Percentiles rank a stretch among this genome's conserved stretches.
phyloP scores from a whole-genome alignment of 2,888 invertebrate species.

The Parascotia fuliginaria region DNA sequence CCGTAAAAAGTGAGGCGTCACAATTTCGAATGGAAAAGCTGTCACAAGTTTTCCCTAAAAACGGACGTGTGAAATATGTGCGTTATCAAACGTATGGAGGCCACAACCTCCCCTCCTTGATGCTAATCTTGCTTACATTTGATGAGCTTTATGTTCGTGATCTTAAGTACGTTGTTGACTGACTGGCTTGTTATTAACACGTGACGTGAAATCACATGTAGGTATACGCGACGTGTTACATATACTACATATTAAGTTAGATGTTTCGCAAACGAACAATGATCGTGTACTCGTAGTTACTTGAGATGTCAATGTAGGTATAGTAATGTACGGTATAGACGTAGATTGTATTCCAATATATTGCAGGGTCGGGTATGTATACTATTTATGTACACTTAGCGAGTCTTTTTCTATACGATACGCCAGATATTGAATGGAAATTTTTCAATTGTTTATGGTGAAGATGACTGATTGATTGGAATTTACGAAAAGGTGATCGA shows the following conservation, averaged over 20 bases:
- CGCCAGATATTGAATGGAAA: no score
- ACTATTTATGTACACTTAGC: no score
- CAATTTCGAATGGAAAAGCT: conserved; percentile 60
- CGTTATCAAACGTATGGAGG: conserved; percentile 54
- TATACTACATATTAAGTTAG: not conserved
- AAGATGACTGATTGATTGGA: no score
- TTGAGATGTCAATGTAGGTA: no score
- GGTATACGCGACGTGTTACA: not conserved
- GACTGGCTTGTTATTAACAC: conserved; percentile 12
- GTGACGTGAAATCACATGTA: not conserved
- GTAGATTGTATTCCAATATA: no score
- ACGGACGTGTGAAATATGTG: conserved; percentile 60
- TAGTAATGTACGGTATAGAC: no score
- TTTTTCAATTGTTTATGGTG: no score
- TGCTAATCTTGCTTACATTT: conserved; percentile 27
- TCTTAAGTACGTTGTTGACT: conserved; percentile 9
- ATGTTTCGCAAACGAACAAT: not conserved
- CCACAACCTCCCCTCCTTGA: conserved; percentile 29
- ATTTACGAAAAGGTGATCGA: no score
- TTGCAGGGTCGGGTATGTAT: no score
- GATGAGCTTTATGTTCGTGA: conserved; percentile 10
- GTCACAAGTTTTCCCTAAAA: conserved; percentile 57
- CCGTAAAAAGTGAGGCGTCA: conserved; percentile 61
- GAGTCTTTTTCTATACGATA: no score
- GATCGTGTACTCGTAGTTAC: no score